phyloP scores from a whole-genome alignment of 1,140 invertebrate species.

The Steinernema khuongi region DNA sequence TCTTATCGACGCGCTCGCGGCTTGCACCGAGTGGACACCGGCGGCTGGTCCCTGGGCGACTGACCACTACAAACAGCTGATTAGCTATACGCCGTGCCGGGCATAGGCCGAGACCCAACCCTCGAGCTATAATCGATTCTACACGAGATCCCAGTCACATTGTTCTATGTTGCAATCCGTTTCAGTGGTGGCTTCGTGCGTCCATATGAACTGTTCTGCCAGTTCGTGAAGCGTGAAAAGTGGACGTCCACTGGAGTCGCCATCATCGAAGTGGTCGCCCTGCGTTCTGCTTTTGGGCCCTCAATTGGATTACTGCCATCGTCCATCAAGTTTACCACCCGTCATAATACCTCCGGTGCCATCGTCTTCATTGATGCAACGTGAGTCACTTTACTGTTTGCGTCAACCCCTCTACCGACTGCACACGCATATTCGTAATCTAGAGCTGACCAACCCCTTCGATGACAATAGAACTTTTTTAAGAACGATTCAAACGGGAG shows the following conservation, averaged over 20 bases:
- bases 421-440: too few relatives aligned
- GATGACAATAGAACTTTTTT: too few relatives aligned
- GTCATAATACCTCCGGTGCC: constrained; percentile 44
- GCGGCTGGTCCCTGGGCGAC: constrained; percentile 5
- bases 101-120: neutral
- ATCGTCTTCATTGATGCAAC: constrained; percentile 48
- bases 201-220: neutral
- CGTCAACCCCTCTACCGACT: too few relatives aligned
- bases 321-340: constrained; percentile 36
- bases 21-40: neutral
- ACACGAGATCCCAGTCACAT: neutral
- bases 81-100: neutral
- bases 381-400: constrained; percentile 42
- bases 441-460: too few relatives aligned
- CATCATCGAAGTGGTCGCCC: neutral
- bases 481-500: too few relatives aligned
- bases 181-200: neutral
- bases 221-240: neutral
- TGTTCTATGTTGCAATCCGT: neutral
- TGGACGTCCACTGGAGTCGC: neutral
- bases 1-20: neutral
- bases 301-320: neutral
- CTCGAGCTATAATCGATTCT: constrained; percentile 1
- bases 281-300: neutral
- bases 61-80: constrained; percentile 9